These are phyloP conservation scores for Desoria tigrina DNA, from an alignment of 2,888 invertebrate genomes.

Conservation along the genomic window DNA sequence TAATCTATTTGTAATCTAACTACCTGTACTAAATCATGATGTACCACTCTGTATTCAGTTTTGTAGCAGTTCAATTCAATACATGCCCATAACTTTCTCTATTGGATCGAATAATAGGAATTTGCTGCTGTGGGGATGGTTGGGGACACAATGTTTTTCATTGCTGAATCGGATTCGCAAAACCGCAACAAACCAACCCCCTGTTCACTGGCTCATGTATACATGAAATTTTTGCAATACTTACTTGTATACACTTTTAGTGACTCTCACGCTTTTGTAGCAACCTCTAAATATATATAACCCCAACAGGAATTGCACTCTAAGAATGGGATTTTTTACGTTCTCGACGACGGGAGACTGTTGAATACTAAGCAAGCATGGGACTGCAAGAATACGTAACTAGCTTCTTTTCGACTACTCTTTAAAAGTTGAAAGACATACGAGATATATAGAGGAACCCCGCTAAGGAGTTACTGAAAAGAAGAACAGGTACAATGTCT, in stretches of 20 bases:
- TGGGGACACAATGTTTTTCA: not conserved
- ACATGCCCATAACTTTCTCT: conserved; percentile 2
- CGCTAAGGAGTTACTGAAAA: not conserved
- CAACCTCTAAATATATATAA: too few relatives aligned
- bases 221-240: too few relatives aligned
- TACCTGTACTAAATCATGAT: not conserved
- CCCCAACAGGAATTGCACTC: too few relatives aligned
- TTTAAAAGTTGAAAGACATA: not conserved
- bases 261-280: too few relatives aligned
- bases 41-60: not conserved
- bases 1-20: too few relatives aligned
- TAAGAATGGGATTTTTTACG: too few relatives aligned
- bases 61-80: too few relatives aligned
- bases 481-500: conserved; percentile 19
- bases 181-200: conserved; percentile 2
- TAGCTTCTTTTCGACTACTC: not conserved
- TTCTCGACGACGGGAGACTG: not conserved
- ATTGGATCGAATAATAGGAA: not conserved
- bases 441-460: not conserved
- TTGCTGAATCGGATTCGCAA: conserved; percentile 1
- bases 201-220: too few relatives aligned
- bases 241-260: too few relatives aligned
- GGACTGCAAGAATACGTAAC: not conserved
- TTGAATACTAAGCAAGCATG: conserved; percentile 6
- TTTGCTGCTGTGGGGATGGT: not conserved